Base-by-base conservation (phyloP, 2,113 vertebrate species). In the Peromyscus maniculatus region DNA sequence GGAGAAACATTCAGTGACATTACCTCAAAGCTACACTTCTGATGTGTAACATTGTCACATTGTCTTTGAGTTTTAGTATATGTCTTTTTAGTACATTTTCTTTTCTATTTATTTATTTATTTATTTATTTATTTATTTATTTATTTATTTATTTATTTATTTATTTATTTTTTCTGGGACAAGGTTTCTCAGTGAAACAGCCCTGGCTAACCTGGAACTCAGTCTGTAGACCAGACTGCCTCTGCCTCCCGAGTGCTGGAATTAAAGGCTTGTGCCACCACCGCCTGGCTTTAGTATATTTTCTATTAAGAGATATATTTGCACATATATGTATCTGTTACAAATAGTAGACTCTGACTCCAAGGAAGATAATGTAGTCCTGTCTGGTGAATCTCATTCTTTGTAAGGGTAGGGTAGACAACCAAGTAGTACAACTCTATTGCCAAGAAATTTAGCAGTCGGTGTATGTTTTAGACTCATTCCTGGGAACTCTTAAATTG, bases 51-150 rank as follows among this genome's bases (percentile, higher is more conserved):
- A 46, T 46, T 67, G 52, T 83, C 28, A 59, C 15, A 46, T 46
- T 67, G 52, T 83, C 28, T 91, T 91, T 84, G 39, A 91, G 12
- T 94, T 77, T 93, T 52, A 84, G 33, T 89, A 19, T 84, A 2
- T 66, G 24, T 79, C 57, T 96, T 67, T 52, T 52, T 52, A 52
- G 52, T 52, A 52, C 9, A 52, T 52, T 52, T 52, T 52, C 52
- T 52, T 52, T 52, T 52, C 1, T 52, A 43, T 52, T 9, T 52
- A 10, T 11, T 52, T 43, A 4, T 43, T 43, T 43, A 4, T 43
- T 43, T 43, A 43, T 43, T 43, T 43, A 43, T 43, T 43, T 43
- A 43, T 52, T 9, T 52, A 43, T 43, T 43, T 43, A 43, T 43
- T 43, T 43, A 43, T 52, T 9, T 52, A 10, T 11, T 52, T 43